Evolutionary conservation across 2,888 invertebrate genomes (phyloP), one percentile per base, ranked within the genome.

Genomic region (Polyommatus iphigenia): DNA sequence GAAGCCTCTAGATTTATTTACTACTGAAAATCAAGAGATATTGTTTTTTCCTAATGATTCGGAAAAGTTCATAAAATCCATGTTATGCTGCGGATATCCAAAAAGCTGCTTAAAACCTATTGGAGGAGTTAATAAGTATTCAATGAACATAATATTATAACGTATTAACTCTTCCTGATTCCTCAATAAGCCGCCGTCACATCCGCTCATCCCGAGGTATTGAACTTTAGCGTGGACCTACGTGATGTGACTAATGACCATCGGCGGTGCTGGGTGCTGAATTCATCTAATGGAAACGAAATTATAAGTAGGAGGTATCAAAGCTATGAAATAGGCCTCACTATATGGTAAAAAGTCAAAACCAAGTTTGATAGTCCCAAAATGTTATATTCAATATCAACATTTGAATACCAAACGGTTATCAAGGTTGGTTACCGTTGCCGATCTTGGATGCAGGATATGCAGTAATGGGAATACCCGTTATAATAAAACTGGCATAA

Each of bases 171-270:
- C 75, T 54, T 75, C 75, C 75, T 54, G 75, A 54, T 54, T 50
- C 50, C 7, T 75, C 54, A 75, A 54, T 54, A 50, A 50, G 46
- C 24, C 29, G 75, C 75, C 54, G 32, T 75, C 75, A 75, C 75
- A 75, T 75, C 75, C 75, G 75, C 75, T 75, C 50, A 50, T 75
- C 75, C 75, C 75, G 75, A 54, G 75, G 75, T 75, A 75, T 75
- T 75, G 75, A 75, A 75, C 75, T 54, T 75, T 73, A 50, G 15
- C 18, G 13, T 73, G 46, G 46, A 10, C 18, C 50, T 50, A 75
- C 75, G 75, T 75, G 75, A 75, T 75, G 2, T 50, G 54, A 50
- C 41, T 73, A 62, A 62, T 24, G 62, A 62, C 20, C 24, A 62
- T 24, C 5, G 13, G 24, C 62, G 13, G 24, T 62, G 5, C 62